Evolutionary conservation across 2,888 invertebrate genomes (phyloP), one percentile per base, ranked within the genome.

Genomic region (Pantelozetes paolii): DNA sequence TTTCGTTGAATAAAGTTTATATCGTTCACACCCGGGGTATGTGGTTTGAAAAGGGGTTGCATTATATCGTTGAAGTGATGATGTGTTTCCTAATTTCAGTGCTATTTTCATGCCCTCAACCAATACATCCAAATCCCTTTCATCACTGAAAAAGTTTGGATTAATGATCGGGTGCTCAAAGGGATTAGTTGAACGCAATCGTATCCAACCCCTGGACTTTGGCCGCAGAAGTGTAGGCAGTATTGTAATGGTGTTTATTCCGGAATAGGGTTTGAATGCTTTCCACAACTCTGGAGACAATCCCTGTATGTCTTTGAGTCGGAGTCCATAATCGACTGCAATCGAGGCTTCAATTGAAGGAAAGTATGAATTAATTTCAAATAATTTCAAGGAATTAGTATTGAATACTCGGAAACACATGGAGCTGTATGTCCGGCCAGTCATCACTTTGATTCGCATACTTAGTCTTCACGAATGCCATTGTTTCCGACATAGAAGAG

Each of bases 181-280:
- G 0, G 92, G 91, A 83, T 90, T 88, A 0, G 85, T 83, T 73
- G 89, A 89, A 75, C 87, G 87, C 71, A 97, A 83, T 78, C 89
- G 90, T 0, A 97, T 86, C 78, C 86, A 87, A 0, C 97, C 97
- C 5, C 88, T 85, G 74, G 93, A 92, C 79, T 91, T 90, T 0
- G 96, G 93, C 0, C 96, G 86, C 79, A 97, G 82, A 87, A 93
- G 89, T 91, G 92, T 92, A 1, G 92, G 92, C 78, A 91, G 91
- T 13, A 93, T 86, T 0, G 90, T 86, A 79, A 90, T 90, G 0
- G 90, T 88, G 80, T 92, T 92, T 67, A 85, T 85, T 80, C 71
- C 77, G 80, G 83, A 81, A 78, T 84, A 75, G 0, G 76, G 75
- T 13, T 28, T 15, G 40, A 45, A 75, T 15, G 69, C 67, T 30